A percentile compares a stretch with the other conserved stretches of the same genome.
phyloP scores from a whole-genome alignment of 2,113 vertebrate species.

The Athene noctua region DNA sequence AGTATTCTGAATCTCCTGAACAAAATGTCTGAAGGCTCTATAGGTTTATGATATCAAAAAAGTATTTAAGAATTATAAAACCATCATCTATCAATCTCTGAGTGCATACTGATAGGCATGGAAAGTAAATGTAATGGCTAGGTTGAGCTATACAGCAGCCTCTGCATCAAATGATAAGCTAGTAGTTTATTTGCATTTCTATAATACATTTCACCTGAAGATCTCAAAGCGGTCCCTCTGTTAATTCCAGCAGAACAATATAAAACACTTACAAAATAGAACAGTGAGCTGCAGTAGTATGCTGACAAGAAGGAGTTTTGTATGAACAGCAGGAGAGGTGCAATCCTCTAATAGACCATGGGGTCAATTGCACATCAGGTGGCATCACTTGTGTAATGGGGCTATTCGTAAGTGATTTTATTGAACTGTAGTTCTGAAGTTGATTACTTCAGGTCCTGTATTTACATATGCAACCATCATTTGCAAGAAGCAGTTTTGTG shows the following conservation, averaged over 20 bases:
- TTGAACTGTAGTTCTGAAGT: background rate
- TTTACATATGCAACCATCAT: background rate
- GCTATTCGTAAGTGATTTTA: background rate
- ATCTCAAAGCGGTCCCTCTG: background rate
- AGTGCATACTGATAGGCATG: conserved; percentile 38
- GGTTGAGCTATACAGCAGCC: background rate
- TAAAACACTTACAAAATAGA: background rate
- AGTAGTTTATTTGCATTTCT: conserved; percentile 42
- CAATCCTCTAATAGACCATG: background rate
- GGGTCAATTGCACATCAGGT: background rate
- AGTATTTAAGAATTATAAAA: conserved; percentile 56
- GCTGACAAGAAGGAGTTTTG: background rate
- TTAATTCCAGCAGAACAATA: conserved; percentile 18
- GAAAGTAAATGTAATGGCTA: conserved; percentile 18
- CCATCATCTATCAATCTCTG: conserved; percentile 47
- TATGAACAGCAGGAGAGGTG: background rate
- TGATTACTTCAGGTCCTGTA: background rate
- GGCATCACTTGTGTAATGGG: background rate
- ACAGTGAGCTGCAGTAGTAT: background rate
- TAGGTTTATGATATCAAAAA: conserved; percentile 61
- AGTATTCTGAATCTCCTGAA: conserved; percentile 35
- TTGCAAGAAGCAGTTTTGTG: background rate
- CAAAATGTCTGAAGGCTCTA: conserved; percentile 57
- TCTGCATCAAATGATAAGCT: conserved; percentile 7
- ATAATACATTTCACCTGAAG: background rate